phyloP scores from a whole-genome alignment of 2,113 vertebrate species.

The Falco punctatus region DNA sequence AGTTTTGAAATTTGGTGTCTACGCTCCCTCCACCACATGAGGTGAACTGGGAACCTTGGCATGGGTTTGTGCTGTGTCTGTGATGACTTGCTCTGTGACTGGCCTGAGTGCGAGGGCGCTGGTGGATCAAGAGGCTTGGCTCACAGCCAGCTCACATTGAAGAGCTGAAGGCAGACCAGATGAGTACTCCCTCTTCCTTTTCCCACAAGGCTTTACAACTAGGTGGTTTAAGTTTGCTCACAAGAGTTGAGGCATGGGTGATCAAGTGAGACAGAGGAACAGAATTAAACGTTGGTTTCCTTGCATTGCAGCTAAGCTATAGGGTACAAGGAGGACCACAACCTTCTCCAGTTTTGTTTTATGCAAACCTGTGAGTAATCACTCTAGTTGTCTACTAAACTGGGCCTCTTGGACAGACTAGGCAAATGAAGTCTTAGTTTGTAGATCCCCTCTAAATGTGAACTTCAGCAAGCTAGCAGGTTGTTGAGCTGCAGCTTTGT shows the following conservation, averaged over 20 bases:
- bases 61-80: background rate
- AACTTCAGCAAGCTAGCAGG: background rate
- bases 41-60: background rate
- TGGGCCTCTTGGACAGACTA: background rate
- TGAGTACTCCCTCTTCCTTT: background rate
- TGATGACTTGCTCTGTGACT: background rate
- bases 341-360: background rate
- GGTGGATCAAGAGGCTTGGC: too few relatives aligned
- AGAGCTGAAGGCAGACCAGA: background rate
- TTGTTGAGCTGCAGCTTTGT: background rate
- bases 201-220: background rate
- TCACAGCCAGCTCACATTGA: background rate
- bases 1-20: background rate
- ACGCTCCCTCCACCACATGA: background rate
- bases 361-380: background rate
- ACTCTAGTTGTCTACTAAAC: background rate
- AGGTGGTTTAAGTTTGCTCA: background rate
- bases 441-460: background rate
- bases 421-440: background rate
- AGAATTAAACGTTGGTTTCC: constrained; percentile 5
- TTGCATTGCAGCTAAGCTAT: background rate
- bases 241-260: background rate
- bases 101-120: background rate
- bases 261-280: background rate
- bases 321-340: background rate